Base-by-base conservation (phyloP, 2,888 invertebrate genomes). In the Alitta virens region DNA sequence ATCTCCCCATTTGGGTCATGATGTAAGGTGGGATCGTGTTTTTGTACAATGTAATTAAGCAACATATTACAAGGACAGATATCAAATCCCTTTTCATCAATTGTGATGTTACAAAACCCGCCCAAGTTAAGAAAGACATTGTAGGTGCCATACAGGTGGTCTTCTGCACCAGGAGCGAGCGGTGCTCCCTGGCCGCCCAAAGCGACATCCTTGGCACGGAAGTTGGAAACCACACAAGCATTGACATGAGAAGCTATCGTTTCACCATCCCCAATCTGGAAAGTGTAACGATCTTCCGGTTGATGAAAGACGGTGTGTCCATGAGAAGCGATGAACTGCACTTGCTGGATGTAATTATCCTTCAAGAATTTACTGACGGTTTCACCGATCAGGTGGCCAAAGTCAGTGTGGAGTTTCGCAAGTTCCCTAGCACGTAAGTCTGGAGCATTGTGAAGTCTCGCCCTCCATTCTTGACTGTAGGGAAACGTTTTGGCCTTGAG, bases 221-320 rank as follows among this genome's bases (percentile, higher is more conserved):
- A 78, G 69, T 78, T 74, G 57, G 72, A 72, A 9, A 78, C 74
- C 55, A 75, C 69, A 14, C 74, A 72, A 40, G 72, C 73, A 7
- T 58, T 58, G 7, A 78, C 63, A 60, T 74, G 69, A 3, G 74
- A 66, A 5, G 73, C 66, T 18, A 74, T 72, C 14, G 75, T 74
- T 61, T 78, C 77, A 1, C 78, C 78, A 54, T 76, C 76, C 14
- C 79, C 79, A 5, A 78, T 68, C 59, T 78, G 77, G 65, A 75
- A 78, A 1, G 78, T 77, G 49, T 76, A 69, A 1, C 72, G 63
- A 3, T 72, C 64, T 9, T 72, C 69, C 2, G 78, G 78, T 58
- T 76, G 73, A 64, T 79, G 79, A 62, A 78, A 79, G 21, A 78
- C 65, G 0, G 77, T 75, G 61, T 79, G 79, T 14, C 79, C 79